Base-by-base conservation (phyloP, 2,113 vertebrate species). In the Hylia prasina region DNA sequence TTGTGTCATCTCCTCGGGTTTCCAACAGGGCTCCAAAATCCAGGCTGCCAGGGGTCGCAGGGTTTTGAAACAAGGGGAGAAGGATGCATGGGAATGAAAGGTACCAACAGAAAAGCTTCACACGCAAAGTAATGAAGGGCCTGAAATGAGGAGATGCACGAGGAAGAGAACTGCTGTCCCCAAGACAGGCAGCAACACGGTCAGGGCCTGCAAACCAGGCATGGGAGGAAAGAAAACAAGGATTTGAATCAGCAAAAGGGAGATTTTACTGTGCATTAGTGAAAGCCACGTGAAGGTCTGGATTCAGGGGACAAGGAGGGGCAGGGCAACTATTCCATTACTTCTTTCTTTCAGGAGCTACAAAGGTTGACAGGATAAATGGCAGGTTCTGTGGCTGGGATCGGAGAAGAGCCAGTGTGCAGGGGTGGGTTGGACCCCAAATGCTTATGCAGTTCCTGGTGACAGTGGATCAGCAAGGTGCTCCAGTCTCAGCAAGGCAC, bases 91-190 rank as follows among this genome's bases (percentile, higher is more conserved):
- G 27, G 51, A 44, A 66, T 15, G 25, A 40, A 85, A 33, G 31
- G 30, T 58, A 51, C 9, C 45, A 66, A 73, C 6, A 82, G 51
- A 16, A 69, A 82, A 76, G 30, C n/a, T 63, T 77, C 39, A 51
- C 11, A 2, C 20, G 39, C 35, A 13, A 71, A 84, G 53, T 18
- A 84, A 54, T 4, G 33, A 44, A 44, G 20, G 14, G 30, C 33
- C 18, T 45, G 53, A 69, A 81, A 56, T 1, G n/a, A 3, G 30
- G 48, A 72, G 17, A 2, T 3, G 30, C 0, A 2, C 0, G 2
- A 78, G 7, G 45, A 33, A 42, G 23, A 69, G 40, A 78, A 90
- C 35, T 22, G 25, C 44, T 10, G 0, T 16, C 6, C 44, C 35
- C 1, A 4, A 53, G 39, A 70, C 39, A 53, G 30, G 53, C 18